phyloP scores from a whole-genome alignment of 2,797 vertebrate species.

The Amazona ochrocephala region DNA sequence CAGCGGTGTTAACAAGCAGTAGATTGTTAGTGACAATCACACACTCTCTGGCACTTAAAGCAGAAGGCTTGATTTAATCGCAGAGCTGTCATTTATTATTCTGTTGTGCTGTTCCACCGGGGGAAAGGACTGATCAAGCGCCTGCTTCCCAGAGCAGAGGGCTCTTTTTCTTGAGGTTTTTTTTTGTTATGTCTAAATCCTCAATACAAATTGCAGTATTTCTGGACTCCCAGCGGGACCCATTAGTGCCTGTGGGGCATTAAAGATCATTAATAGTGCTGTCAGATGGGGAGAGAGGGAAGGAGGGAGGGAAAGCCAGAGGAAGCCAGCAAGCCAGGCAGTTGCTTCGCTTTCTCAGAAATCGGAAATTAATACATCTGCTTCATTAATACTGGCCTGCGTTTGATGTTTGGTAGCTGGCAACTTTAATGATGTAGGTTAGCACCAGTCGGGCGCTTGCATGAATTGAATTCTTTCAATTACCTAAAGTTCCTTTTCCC shows the following conservation, averaged over 20 bases:
- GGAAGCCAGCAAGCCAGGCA: slow-evolving; percentile 76
- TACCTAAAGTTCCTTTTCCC: slow-evolving; percentile 78
- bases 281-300: slow-evolving; percentile 85
- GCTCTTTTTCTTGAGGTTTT: slow-evolving; percentile 59
- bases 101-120: slow-evolving; percentile 82
- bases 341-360: slow-evolving; percentile 92
- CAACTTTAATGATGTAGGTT: slow-evolving; percentile 93
- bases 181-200: slow-evolving; percentile 95
- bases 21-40: slow-evolving; percentile 93
- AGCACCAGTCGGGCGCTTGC: slow-evolving; percentile 84
- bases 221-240: slow-evolving; percentile 96
- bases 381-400: slow-evolving; percentile 92
- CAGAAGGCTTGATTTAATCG: slow-evolving; percentile 93
- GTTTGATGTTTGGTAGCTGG: slow-evolving; percentile 93
- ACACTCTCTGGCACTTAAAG: slow-evolving; percentile 85
- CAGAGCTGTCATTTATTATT: slow-evolving; percentile 91
- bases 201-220: slow-evolving; percentile 99
- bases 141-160: slow-evolving; percentile 83
- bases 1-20: slow-evolving; percentile 85
- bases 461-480: slow-evolving; percentile 89
- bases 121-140: slow-evolving; percentile 87
- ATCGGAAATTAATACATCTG: slow-evolving; percentile 97
- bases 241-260: slow-evolving; percentile 99
- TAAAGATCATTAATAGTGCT: slow-evolving; percentile 99
- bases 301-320: slow-evolving; percentile 70